Evolutionary conservation across 2,113 vertebrate species (phyloP).

Genomic region (Regulus satrapa): DNA sequence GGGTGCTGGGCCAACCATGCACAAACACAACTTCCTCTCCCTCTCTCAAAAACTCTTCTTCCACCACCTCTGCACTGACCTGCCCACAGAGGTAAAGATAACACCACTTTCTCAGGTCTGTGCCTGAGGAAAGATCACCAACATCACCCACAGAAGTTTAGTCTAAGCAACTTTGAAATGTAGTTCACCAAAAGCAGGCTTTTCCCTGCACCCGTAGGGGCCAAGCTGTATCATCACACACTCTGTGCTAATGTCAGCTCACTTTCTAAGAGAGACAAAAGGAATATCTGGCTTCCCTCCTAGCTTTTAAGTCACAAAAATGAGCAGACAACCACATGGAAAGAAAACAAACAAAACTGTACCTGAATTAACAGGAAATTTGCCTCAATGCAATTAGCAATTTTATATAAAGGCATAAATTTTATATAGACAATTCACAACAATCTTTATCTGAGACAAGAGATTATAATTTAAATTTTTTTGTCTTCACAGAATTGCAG

Average conservation of each 20-base stretch:
- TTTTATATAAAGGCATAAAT: background rate
- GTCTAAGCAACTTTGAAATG: background rate
- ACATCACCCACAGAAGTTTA: background rate
- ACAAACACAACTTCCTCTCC: background rate
- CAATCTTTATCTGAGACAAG: background rate
- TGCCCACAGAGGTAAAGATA: background rate
- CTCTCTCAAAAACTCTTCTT: rapidly evolving
- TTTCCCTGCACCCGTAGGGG: rapidly evolving
- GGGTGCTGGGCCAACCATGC: rapidly evolving
- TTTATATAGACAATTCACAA: background rate
- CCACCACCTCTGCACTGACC: background rate
- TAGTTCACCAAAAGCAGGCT: background rate
- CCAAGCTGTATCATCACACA: background rate
- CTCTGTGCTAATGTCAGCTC: background rate
- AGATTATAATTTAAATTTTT: background rate
- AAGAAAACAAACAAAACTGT: background rate
- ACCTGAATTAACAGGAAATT: background rate
- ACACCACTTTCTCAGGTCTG: background rate
- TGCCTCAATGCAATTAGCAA: background rate
- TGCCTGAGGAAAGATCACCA: background rate
- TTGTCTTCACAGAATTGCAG: background rate
- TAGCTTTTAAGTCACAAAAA: background rate
- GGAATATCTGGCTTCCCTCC: background rate
- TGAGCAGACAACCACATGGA: rapidly evolving
- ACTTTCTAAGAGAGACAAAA: background rate